A percentile compares a stretch with the other conserved stretches of the same genome.
Conservation (phyloP, 2,888 invertebrate species). For the Ochropacha duplaris region DNA sequence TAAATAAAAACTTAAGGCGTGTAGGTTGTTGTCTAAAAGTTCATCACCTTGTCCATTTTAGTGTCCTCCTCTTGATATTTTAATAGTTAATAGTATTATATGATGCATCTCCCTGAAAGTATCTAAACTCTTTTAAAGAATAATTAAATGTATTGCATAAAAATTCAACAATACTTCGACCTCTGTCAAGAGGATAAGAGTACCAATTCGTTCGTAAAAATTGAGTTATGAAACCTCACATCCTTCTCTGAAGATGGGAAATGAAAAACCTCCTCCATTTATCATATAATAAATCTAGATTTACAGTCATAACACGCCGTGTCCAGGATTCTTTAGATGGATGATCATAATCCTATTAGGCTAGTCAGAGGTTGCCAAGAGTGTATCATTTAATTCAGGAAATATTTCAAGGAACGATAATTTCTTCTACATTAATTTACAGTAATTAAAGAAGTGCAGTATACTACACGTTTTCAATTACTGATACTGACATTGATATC, state of each 20-base stretch:
- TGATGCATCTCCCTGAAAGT: too few species aligned
- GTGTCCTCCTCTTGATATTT: too few species aligned
- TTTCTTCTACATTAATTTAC: not conserved
- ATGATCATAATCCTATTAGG: constrained; percentile 17
- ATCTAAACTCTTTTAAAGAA: too few species aligned
- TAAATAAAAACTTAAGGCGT: too few species aligned
- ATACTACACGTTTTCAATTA: too few species aligned
- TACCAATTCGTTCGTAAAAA: not conserved
- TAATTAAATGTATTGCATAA: too few species aligned
- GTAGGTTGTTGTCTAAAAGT: too few species aligned
- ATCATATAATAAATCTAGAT: constrained; percentile 3
- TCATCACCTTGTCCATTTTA: too few species aligned
- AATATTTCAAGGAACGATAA: not conserved
- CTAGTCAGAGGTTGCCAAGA: not conserved
- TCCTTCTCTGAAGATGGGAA: not conserved
- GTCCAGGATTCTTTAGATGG: constrained; percentile 9
- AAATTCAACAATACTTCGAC: not conserved
- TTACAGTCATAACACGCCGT: not conserved
- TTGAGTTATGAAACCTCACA: not conserved
- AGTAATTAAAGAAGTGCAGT: too few species aligned
- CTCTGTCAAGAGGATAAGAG: not conserved
- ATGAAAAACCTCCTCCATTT: constrained; percentile 1
- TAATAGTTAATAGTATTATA: too few species aligned
- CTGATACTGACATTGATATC: too few species aligned
- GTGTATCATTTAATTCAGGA: not conserved